phyloP scores from a whole-genome alignment of 2,797 vertebrate species.

The Spondyliosoma cantharus region DNA sequence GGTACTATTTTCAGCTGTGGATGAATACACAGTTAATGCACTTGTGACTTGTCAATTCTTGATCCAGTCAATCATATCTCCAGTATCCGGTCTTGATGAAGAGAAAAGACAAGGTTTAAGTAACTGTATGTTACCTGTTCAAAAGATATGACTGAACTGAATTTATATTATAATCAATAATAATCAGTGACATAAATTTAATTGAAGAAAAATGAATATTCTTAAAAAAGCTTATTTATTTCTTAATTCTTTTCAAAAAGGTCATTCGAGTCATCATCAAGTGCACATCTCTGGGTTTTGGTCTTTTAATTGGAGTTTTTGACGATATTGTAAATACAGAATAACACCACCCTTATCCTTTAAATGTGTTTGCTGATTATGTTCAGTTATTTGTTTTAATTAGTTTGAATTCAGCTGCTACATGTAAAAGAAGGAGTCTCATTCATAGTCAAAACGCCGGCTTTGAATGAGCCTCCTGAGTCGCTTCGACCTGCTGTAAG shows the following conservation, averaged over 20 bases:
- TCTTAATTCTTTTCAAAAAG: too few relatives aligned
- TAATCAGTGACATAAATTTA: too few relatives aligned
- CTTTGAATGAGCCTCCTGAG: not conserved
- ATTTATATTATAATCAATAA: too few relatives aligned
- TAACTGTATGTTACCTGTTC: too few relatives aligned
- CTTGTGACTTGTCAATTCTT: not conserved
- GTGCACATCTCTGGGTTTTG: not conserved
- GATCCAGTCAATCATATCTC: too few relatives aligned
- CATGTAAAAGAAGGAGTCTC: not conserved
- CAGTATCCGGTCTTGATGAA: too few relatives aligned
- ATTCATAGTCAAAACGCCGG: not conserved
- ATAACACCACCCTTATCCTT: conserved; percentile 5
- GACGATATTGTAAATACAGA: not conserved
- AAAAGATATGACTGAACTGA: too few relatives aligned
- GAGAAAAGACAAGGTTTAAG: too few relatives aligned
- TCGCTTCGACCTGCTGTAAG: conserved; percentile 36
- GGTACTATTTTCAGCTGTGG: conserved; percentile 7
- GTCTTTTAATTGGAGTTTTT: conserved; percentile 13
- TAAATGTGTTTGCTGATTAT: conserved; percentile 7
- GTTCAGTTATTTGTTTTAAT: not conserved
- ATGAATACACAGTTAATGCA: not conserved
- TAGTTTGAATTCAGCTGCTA: conserved; percentile 10
- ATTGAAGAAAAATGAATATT: too few relatives aligned
- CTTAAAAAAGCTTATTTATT: too few relatives aligned
- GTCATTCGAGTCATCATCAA: too few relatives aligned